Evolutionary conservation across 2,888 invertebrate species (phyloP).

Genomic region (Euproctis similis): DNA sequence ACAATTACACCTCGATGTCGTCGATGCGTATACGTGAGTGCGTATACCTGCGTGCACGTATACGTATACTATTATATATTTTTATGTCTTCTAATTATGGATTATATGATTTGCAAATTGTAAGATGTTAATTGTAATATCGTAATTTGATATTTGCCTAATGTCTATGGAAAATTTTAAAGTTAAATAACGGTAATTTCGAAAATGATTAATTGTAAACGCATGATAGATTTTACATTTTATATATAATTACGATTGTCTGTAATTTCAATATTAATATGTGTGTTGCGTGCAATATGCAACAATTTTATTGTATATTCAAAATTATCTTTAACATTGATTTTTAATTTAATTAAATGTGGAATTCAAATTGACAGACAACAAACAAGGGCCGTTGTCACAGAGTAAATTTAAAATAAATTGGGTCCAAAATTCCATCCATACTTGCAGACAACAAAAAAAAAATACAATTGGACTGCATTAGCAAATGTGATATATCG

Average conservation of each 20-base stretch:
- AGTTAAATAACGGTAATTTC: slow-evolving; percentile 42
- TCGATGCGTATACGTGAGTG: slow-evolving; percentile 29
- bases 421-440: slow-evolving; percentile 74
- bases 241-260: slow-evolving; percentile 42
- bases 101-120: slow-evolving; percentile 30
- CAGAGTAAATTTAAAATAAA: slow-evolving; percentile 56
- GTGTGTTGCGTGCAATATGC: slow-evolving; percentile 56
- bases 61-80: no score
- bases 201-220: slow-evolving; percentile 50
- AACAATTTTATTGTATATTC: slow-evolving; percentile 59
- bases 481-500: slow-evolving; percentile 56
- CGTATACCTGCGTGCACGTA: slow-evolving; percentile 36
- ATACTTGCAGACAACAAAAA: slow-evolving; percentile 55
- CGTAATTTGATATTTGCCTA: slow-evolving; percentile 31
- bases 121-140: slow-evolving; percentile 31
- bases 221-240: slow-evolving; percentile 53
- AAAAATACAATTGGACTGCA: slow-evolving; percentile 60
- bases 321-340: slow-evolving; percentile 41
- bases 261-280: slow-evolving; percentile 49
- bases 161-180: slow-evolving; percentile 37
- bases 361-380: no score
- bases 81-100: slow-evolving; percentile 31
- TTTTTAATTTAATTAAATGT: slow-evolving; percentile 44
- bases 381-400: slow-evolving; percentile 47
- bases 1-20: slow-evolving; percentile 13